Base-by-base conservation (phyloP, 2,797 vertebrate species). In the Rhyacichthys aspro region DNA sequence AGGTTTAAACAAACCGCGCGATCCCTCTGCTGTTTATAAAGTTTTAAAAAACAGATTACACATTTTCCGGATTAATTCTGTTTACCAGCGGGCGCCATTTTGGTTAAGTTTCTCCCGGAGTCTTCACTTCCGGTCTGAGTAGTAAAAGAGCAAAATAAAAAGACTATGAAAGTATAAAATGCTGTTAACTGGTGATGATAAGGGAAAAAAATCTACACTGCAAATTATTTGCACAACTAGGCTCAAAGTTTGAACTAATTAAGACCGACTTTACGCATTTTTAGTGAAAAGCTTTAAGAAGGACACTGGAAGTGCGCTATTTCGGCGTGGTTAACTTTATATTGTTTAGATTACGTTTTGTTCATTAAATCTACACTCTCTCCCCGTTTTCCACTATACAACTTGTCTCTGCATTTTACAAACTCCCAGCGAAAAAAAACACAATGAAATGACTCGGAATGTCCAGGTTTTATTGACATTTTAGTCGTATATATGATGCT, bases 311-410 rank as follows among this genome's bases (percentile, higher is more conserved):
- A 52, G 5, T 6, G 18, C 33, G 9, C 5, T 8, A 15, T 37
- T 14, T 12, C 16, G 11, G 17, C 37, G 33, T 8, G 8, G 16
- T 16, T 14, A 52, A 12, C 49, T 52, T 52, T 17, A 52, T 34
- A 19, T 8, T 37, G 18, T 38, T 37, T 52, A 18, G 6, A 7
- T 14, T 1, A 11, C 49, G 34, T 52, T 50, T 52, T 52, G 48
- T 52, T 52, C 10, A 52, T 38, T 52, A 18, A 38, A 52, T 37
- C 16, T 34, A 38, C 11, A 34, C 37, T 49, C 15, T 52, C 49
- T 18, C 16, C 33, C 36, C 33, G 16, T 37, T 52, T 52, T 45
- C 17, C 11, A 7, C 14, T n/a, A 14, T 14, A 14, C 34, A 11
- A 14, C 11, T 19, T 8, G 16, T 38, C 34, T 38, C 14, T 9